Base-by-base conservation (phyloP, 1,140 invertebrate species). In the Carposina sasakii region DNA sequence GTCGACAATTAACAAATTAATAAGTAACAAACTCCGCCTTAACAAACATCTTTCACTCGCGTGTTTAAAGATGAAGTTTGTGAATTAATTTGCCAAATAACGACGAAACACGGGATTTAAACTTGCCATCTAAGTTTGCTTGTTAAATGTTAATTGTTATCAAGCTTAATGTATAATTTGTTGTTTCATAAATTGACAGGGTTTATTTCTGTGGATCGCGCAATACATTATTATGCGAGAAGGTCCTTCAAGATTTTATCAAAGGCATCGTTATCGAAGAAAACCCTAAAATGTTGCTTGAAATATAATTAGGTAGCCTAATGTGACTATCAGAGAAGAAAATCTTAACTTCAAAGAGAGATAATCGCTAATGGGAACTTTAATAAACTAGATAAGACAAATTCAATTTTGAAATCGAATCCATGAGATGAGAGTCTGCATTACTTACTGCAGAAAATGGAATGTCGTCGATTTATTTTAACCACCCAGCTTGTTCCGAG, bases 381-480 rank as follows among this genome's bases (percentile, higher is more conserved):
- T 56, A 53, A 57, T 63, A 48, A 48, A 52, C 41, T 55, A 26
- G 63, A 67, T 60, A 63, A 63, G 40, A 48, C 26, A 52, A 62
- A 70, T 65, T 64, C 63, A 65, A 72, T 72, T 69, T 71, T 67
- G 61, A 61, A 67, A 69, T 57, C 56, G 59, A 52, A 66, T 57
- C 60, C 60, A 53, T 63, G 63, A 65, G 63, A n/a, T n/a, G n/a
- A n/a, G n/a, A n/a, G n/a, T 57, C 58, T 54, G 53, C 60, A 55
- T 69, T 67, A 66, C 61, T 75, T 67, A 61, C 55, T 54, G 63
- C 47, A 67, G 72, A 67, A 76, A 77, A 76, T 70, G 63, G 64
- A 71, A 76, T 69, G 71, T 72, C 72, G 60, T 56, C 72, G 71
- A 76, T 78, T 74, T 72, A 76, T 78, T 75, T 73, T 67, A 78